A percentile compares a stretch with the other conserved stretches of the same genome.
Evolutionary conservation across 2,113 vertebrate species (phyloP).

Genomic region (Antigone vipio): DNA sequence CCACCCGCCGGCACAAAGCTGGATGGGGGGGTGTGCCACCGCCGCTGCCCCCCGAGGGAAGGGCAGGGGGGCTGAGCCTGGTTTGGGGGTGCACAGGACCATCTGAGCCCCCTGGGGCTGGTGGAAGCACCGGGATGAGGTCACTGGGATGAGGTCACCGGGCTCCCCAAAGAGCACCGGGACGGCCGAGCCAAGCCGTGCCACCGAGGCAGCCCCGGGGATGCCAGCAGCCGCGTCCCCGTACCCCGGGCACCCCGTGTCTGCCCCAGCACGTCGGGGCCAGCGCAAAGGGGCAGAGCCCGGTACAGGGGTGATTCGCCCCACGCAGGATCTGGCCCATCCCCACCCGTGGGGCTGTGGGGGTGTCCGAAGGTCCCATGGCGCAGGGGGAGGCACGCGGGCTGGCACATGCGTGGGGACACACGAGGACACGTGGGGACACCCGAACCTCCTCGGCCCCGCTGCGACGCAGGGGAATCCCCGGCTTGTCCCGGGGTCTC

Average conservation of each 20-base stretch:
- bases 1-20: neutral
- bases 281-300: neutral
- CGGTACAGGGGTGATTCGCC: neutral
- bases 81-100: neutral
- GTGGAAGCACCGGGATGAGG: rapidly evolving
- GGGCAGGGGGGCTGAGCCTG: neutral
- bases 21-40: neutral
- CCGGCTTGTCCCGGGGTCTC: neutral
- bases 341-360: neutral
- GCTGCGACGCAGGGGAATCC: neutral
- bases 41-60: rapidly evolving
- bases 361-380: neutral
- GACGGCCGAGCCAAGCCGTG: neutral
- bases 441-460: neutral
- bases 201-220: rapidly evolving
- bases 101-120: neutral
- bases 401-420: neutral
- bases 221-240: rapidly evolving
- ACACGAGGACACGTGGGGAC: neutral
- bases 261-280: rapidly evolving
- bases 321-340: neutral
- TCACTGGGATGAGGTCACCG: neutral
- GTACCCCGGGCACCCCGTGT: rapidly evolving
- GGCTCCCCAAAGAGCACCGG: neutral
- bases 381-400: rapidly evolving